phyloP scores from a whole-genome alignment of 1,140 invertebrate species.

The Sminthurinus signatus region DNA sequence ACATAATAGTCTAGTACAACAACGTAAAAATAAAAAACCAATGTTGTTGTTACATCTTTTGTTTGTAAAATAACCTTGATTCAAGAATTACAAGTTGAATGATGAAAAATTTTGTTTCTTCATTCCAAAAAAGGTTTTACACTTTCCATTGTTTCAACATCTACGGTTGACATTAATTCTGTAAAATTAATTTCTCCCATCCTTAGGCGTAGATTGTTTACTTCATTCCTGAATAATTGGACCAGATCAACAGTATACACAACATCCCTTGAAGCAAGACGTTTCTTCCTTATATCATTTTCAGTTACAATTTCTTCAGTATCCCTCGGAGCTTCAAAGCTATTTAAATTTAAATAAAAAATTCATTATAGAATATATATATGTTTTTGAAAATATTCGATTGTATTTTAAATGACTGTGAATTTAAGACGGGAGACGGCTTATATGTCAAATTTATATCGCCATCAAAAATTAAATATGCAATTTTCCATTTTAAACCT shows the following conservation, averaged over 20 bases:
- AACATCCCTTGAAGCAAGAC: constrained; percentile 59
- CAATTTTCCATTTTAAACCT: too few relatives aligned
- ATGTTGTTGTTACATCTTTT: too few relatives aligned
- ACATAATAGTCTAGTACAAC: too few relatives aligned
- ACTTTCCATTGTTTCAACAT: constrained; percentile 59
- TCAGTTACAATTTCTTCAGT: constrained; percentile 50
- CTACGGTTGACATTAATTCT: constrained; percentile 60
- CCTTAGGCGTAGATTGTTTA: constrained; percentile 34
- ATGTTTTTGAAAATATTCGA: constrained; percentile 39
- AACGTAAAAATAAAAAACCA: too few relatives aligned
- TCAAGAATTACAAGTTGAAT: too few relatives aligned
- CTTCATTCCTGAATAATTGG: constrained; percentile 37
- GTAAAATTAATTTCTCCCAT: constrained; percentile 62
- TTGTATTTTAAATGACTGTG: constrained; percentile 45
- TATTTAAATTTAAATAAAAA: too few relatives aligned
- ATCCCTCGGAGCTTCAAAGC: constrained; percentile 29
- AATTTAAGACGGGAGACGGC: too few relatives aligned
- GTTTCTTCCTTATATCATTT: constrained; percentile 54
- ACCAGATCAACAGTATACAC: constrained; percentile 61
- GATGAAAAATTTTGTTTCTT: too few relatives aligned
- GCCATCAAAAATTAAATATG: too few relatives aligned
- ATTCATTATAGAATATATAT: too few relatives aligned
- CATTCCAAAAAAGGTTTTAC: constrained; percentile 41
- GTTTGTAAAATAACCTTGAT: too few relatives aligned
- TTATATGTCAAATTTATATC: too few relatives aligned